Conservation (phyloP, 2,888 invertebrate genomes). For the Eugnorisma glareosa region DNA sequence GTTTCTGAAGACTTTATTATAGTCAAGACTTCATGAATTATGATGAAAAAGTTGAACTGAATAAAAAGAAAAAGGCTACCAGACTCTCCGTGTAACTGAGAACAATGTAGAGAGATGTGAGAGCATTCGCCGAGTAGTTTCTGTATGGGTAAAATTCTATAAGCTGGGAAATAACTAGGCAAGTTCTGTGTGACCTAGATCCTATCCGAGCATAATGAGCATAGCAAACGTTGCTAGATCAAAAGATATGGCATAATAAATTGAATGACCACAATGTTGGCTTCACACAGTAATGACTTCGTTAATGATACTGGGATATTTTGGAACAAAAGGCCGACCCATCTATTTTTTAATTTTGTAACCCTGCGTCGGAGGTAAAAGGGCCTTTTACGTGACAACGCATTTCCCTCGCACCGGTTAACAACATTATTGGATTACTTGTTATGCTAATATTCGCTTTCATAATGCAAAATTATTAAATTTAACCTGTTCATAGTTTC, state of each 20-base stretch:
- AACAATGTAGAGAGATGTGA: slow-evolving; percentile 44
- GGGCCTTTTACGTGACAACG: slow-evolving; percentile 50
- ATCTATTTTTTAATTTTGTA: slow-evolving; percentile 45
- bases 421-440: slow-evolving; percentile 50
- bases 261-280: slow-evolving; percentile 52
- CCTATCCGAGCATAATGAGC: slow-evolving; percentile 47
- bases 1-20: slow-evolving; percentile 30
- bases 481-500: slow-evolving; percentile 96
- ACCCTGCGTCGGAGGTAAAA: slow-evolving; percentile 25
- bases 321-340: slow-evolving; percentile 46
- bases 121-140: slow-evolving; percentile 45
- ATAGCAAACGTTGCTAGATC: slow-evolving; percentile 49
- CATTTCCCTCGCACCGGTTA: slow-evolving; percentile 35
- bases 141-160: slow-evolving; percentile 57
- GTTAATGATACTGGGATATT: slow-evolving; percentile 52
- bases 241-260: slow-evolving; percentile 59
- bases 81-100: slow-evolving; percentile 16
- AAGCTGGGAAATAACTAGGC: slow-evolving; percentile 46
- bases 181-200: slow-evolving; percentile 60
- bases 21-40: slow-evolving; percentile 40
- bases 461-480: slow-evolving; percentile 48
- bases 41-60: slow-evolving; percentile 42
- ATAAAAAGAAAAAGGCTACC: slow-evolving; percentile 32
- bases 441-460: slow-evolving; percentile 39
- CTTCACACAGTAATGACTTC: slow-evolving; percentile 47